These are phyloP conservation scores for Acanthoscelides obtectus DNA, from an alignment of 2,888 invertebrate genomes.

Conservation along the genomic window DNA sequence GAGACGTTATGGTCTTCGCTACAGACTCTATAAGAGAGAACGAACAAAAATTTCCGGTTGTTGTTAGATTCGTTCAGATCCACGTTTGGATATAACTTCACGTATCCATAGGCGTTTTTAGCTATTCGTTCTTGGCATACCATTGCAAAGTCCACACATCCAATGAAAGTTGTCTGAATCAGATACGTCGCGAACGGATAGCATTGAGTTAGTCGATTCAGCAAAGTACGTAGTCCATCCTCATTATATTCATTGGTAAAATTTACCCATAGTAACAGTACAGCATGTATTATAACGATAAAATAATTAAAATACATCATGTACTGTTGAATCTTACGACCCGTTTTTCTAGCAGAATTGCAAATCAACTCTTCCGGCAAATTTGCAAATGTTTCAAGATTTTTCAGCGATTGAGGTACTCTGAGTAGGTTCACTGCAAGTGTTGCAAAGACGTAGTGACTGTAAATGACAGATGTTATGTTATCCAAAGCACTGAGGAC, in stretches of 20 bases:
- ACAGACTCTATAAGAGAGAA: constrained; percentile 36
- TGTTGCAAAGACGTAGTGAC: constrained; percentile 33
- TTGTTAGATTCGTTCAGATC: constrained; percentile 38
- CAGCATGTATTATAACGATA: background rate
- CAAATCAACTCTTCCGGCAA: constrained; percentile 40
- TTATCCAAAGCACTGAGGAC: constrained; percentile 15
- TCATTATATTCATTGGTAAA: background rate
- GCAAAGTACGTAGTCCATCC: background rate
- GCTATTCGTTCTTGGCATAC: constrained; percentile 43
- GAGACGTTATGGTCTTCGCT: constrained; percentile 32
- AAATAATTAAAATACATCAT: background rate
- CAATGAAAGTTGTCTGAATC: background rate
- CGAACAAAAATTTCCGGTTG: constrained; percentile 35
- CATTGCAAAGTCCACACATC: constrained; percentile 12
- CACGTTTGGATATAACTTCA: constrained; percentile 39
- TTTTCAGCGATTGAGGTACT: constrained; percentile 31
- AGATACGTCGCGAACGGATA: background rate
- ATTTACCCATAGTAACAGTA: background rate
- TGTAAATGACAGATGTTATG: constrained; percentile 37
- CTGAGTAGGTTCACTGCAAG: constrained; percentile 31
- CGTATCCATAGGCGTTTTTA: constrained; percentile 36
- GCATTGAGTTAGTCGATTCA: background rate
- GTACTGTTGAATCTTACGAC: constrained; percentile 11
- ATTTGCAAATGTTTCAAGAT: constrained; percentile 32
- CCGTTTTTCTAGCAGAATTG: constrained; percentile 30